phyloP scores from a whole-genome alignment of 1,140 invertebrate genomes.

The Asbolus verrucosus region DNA sequence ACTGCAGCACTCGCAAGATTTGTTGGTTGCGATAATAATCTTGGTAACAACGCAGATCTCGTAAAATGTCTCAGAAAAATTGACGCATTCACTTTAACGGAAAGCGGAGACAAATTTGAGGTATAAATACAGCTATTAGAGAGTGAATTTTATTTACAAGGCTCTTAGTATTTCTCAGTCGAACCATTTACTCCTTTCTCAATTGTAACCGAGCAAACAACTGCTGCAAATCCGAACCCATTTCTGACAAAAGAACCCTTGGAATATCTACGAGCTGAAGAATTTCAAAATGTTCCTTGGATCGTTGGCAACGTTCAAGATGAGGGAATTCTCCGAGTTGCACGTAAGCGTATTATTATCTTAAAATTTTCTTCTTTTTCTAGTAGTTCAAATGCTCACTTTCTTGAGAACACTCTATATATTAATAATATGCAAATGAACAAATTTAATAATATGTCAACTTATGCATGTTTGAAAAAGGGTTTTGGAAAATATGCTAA shows the following conservation, averaged over 20 bases:
- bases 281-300: constrained; percentile 71
- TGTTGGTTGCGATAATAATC: constrained; percentile 18
- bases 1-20: constrained; percentile 20
- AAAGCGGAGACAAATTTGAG: constrained; percentile 43
- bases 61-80: constrained; percentile 46
- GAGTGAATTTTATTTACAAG: too few relatives aligned
- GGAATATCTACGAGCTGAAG: constrained; percentile 64
- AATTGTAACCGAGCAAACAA: constrained; percentile 72
- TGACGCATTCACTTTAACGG: constrained; percentile 20
- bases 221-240: constrained; percentile 67
- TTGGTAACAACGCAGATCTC: constrained; percentile 14
- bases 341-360: too few relatives aligned
- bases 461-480: too few relatives aligned
- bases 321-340: constrained; percentile 75
- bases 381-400: too few relatives aligned
- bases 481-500: too few relatives aligned
- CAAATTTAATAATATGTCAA: too few relatives aligned
- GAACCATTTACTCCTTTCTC: constrained; percentile 78
- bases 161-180: constrained; percentile 49
- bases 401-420: too few relatives aligned
- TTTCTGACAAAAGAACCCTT: constrained; percentile 72
- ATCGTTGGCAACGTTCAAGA: constrained; percentile 74
- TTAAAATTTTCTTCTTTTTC: too few relatives aligned
- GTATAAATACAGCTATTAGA: constrained; percentile 18
- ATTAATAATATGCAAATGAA: too few relatives aligned